These are phyloP conservation scores for Yponomeuta cagnagella DNA, from an alignment of 2,888 invertebrate genomes.

Conservation along the genomic window DNA sequence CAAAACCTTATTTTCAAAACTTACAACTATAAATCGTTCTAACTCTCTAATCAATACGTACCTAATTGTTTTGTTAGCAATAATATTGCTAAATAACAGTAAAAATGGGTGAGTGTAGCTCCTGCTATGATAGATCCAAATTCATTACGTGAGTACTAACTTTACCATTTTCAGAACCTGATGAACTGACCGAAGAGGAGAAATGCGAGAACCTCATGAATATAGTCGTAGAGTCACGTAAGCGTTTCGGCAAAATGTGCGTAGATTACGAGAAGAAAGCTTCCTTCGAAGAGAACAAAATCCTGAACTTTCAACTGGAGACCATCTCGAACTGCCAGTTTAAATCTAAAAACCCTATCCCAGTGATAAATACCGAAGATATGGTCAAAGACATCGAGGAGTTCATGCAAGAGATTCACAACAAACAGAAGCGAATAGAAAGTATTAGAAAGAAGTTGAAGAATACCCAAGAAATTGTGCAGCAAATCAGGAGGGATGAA, in stretches of 20 bases:
- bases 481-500: slow-evolving; percentile 44
- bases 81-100: too few species aligned
- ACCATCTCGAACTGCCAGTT: slow-evolving; percentile 44
- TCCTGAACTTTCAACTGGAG: slow-evolving; percentile 49
- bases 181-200: slow-evolving; percentile 35
- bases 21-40: too few species aligned
- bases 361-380: slow-evolving; percentile 32
- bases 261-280: slow-evolving; percentile 52
- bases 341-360: slow-evolving; percentile 40
- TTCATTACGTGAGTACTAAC: too few species aligned
- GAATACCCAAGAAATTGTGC: slow-evolving; percentile 43
- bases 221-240: slow-evolving; percentile 64
- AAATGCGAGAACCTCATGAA: slow-evolving; percentile 63
- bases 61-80: too few species aligned
- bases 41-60: too few species aligned
- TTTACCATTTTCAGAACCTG: slow-evolving; percentile 29
- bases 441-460: slow-evolving; percentile 35
- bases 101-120: too few species aligned
- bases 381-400: slow-evolving; percentile 41
- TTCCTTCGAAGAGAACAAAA: slow-evolving; percentile 47
- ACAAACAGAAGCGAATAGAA: slow-evolving; percentile 38
- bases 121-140: too few species aligned
- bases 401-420: slow-evolving; percentile 38
- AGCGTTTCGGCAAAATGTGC: slow-evolving; percentile 53
- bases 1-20: too few species aligned